Base-by-base conservation (phyloP, 2,797 vertebrate genomes). In the Macropus fuliginosus region DNA sequence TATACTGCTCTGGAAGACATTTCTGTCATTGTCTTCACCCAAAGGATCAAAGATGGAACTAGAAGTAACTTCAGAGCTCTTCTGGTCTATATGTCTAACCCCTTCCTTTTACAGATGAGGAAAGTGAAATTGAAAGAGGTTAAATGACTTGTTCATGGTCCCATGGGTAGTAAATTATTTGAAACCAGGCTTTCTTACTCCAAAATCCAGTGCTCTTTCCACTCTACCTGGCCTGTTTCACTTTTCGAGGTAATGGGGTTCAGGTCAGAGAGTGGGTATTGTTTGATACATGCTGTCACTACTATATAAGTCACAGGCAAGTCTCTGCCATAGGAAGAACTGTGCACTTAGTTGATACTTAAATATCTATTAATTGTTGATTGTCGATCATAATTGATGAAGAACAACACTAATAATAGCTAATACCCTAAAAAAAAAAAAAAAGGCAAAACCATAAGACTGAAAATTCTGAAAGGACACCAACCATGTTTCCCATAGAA, bases 1-100 rank as follows among this genome's bases (percentile, higher is more conserved):
- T 94, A 52, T 89, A 94, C 91, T 95, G 46, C 66, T 97, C 56
- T 66, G 59, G 55, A 95, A 87, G 97, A 95, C 87, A 94, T 95
- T 94, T 92, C 24, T 97, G 55, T 52, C 55, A 62, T 89, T 90
- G 34, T 93, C 91, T 96, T 96, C 74, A 81, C 40, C 40, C 74
- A 46, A 81, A 18, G 74, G 29, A 81, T 27, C 74, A 81, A 81
- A 46, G 74, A 46, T 27, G 18, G 18, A 27, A 8, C 40, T 46
- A 0, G 74, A 74, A 40, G n/a, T n/a, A 74, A 74, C 34, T 40
- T 74, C n/a, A 24, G 66, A 74, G n/a, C 18, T 81, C 40, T 3
- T 81, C 74, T 27, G 21, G 40, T 81, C 74, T 46, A 27, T 81
- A 81, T 81, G 40, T 81, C 40, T 46, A 46, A 81, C 0, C 0